Conservation (phyloP, 1,140 invertebrate species). For the Bombus soroeensis region DNA sequence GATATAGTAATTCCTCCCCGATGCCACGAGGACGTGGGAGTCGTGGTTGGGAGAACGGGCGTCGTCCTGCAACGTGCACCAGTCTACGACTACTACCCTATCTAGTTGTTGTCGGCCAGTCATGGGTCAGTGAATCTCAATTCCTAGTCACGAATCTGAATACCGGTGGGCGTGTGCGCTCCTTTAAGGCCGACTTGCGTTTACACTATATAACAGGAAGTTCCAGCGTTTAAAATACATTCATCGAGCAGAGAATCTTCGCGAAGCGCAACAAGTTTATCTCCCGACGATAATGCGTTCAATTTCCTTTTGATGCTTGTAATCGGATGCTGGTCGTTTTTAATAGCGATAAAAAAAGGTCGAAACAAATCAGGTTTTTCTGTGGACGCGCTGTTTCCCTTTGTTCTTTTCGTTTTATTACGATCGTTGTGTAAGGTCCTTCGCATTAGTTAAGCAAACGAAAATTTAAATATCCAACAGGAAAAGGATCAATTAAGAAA, state of each 20-base stretch:
- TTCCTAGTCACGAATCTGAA: constrained; percentile 79
- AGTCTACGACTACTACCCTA: constrained; percentile 59
- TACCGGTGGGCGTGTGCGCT: constrained; percentile 56
- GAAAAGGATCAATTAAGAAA: no score
- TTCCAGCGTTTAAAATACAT: constrained; percentile 7
- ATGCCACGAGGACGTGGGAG: constrained; percentile 68
- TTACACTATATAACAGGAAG: constrained; percentile 60
- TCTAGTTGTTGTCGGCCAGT: constrained; percentile 74
- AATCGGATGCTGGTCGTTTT: not conserved
- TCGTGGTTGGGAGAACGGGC: constrained; percentile 67
- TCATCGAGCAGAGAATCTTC: not conserved
- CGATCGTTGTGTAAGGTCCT: no score
- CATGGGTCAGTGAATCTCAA: constrained; percentile 81
- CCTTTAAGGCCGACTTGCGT: constrained; percentile 58
- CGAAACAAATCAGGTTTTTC: no score
- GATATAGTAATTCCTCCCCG: constrained; percentile 62
- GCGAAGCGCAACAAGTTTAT: constrained; percentile 14
- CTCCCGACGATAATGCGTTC: not conserved
- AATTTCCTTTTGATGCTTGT: not conserved
- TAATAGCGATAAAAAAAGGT: not conserved
- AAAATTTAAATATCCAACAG: no score
- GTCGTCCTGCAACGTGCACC: constrained; percentile 65
- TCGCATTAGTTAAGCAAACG: no score
- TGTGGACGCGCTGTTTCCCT: not conserved
- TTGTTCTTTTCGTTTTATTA: not conserved